These are phyloP conservation scores for Contarinia nasturtii DNA, from an alignment of 1,140 invertebrate genomes.

Conservation along the genomic window DNA sequence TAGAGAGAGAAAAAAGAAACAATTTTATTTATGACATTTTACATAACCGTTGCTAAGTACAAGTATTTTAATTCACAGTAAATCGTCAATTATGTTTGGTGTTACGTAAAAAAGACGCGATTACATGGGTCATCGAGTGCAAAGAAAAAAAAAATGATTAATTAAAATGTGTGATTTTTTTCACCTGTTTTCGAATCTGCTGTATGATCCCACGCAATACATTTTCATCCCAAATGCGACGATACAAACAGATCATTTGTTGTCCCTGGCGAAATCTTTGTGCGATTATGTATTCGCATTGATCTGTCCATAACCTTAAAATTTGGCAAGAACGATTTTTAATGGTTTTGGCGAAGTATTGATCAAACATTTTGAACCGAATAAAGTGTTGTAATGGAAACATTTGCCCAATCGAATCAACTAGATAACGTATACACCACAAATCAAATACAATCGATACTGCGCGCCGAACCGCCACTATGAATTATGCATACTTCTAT, in stretches of 20 bases:
- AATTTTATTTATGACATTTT: too few species aligned
- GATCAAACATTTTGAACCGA: neutral
- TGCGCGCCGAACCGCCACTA: too few species aligned
- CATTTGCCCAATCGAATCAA: too few species aligned
- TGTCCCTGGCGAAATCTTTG: slow-evolving; percentile 36
- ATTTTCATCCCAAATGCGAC: slow-evolving; percentile 37
- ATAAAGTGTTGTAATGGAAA: too few species aligned
- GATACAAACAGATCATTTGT: slow-evolving; percentile 39
- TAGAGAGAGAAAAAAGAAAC: too few species aligned
- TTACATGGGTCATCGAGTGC: too few species aligned
- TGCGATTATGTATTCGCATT: slow-evolving; percentile 41
- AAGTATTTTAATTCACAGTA: neutral
- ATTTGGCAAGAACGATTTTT: slow-evolving; percentile 26
- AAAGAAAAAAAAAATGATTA: too few species aligned
- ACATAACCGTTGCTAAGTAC: neutral
- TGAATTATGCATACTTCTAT: too few species aligned
- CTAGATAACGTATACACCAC: too few species aligned
- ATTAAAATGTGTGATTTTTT: slow-evolving; percentile 3
- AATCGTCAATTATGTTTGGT: neutral
- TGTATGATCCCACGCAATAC: slow-evolving; percentile 31
- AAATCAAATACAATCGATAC: too few species aligned
- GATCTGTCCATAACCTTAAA: slow-evolving; percentile 30
- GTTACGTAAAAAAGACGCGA: neutral
- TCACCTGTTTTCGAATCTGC: slow-evolving; percentile 25
- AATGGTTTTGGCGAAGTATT: slow-evolving; percentile 9